Conservation (phyloP, 2,888 invertebrate species). For the Lamproptera curius region DNA sequence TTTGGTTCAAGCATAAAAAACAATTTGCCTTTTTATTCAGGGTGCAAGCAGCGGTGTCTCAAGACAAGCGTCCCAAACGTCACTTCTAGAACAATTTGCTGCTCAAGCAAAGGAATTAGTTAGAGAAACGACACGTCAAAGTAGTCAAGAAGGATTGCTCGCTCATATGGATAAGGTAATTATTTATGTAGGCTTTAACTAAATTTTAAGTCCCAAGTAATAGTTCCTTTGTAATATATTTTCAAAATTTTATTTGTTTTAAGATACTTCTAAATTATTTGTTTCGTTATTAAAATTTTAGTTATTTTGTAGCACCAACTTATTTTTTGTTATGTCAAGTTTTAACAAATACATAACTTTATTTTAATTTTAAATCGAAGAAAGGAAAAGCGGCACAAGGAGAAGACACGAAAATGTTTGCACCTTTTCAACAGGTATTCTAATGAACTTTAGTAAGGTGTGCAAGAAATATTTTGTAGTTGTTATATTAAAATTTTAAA, state of each 20-base stretch:
- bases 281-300: background rate
- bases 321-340: conserved; percentile 4
- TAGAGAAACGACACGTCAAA: conserved; percentile 91
- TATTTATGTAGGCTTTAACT: too few relatives aligned
- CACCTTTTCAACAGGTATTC: conserved; percentile 88
- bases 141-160: conserved; percentile 91
- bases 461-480: conserved; percentile 1
- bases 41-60: conserved; percentile 66
- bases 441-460: background rate
- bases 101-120: conserved; percentile 93
- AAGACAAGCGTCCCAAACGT: conserved; percentile 89
- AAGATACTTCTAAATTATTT: background rate
- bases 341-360: conserved; percentile 20
- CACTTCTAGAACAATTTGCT: conserved; percentile 91
- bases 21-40: conserved; percentile 33
- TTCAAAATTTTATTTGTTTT: conserved; percentile 28
- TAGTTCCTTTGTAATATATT: too few relatives aligned
- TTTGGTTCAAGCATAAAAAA: too few relatives aligned
- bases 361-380: conserved; percentile 56
- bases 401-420: conserved; percentile 85
- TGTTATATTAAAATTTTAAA: background rate
- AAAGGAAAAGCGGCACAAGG: conserved; percentile 88
- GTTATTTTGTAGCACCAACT: background rate
- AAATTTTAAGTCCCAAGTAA: too few relatives aligned
- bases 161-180: conserved; percentile 94